Percentiles rank a stretch among this genome's conserved stretches.
These are phyloP conservation scores for Zoroaster sp. DNA, from an alignment of 53 echinoderm and acorn worm genomes.

Conservation along the genomic window DNA sequence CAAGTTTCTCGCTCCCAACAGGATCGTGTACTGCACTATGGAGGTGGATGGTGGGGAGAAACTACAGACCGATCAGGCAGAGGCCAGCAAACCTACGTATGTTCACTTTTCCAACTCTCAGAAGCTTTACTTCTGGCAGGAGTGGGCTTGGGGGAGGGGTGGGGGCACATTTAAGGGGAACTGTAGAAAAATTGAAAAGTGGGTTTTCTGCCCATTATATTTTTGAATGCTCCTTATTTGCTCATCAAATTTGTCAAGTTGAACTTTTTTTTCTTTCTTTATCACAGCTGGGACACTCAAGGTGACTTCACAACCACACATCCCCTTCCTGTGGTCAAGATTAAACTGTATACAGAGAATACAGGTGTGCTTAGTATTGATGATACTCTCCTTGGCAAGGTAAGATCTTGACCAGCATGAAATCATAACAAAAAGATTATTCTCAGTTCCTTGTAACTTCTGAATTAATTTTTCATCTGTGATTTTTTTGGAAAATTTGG, in stretches of 20 bases:
- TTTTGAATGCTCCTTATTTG: no score
- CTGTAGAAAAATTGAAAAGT: no score
- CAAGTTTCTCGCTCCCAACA: conserved; percentile 95
- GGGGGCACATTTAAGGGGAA: no score
- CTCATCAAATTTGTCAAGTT: no score
- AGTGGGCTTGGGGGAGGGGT: background rate
- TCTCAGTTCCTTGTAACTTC: background rate
- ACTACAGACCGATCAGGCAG: conserved; percentile 98
- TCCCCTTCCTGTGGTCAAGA: conserved; percentile 96
- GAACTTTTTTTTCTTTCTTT: background rate
- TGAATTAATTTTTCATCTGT: background rate
- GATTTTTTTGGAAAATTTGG: no score
- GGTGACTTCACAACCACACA: conserved; percentile 98
- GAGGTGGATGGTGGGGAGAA: conserved; percentile 98
- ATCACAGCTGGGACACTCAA: conserved; percentile 91
- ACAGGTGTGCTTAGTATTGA: conserved; percentile 99
- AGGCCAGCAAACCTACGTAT: conserved; percentile 99
- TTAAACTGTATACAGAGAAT: conserved; percentile 97
- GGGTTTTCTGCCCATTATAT: no score
- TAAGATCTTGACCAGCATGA: conserved; percentile 41
- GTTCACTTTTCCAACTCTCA: conserved; percentile 2
- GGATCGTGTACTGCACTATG: conserved; percentile 98
- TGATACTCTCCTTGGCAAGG: conserved; percentile 97
- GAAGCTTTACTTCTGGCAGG: background rate
- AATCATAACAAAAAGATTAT: no score